phyloP scores from a whole-genome alignment of 2,888 invertebrate genomes.

The Himalopsyche tibetana region DNA sequence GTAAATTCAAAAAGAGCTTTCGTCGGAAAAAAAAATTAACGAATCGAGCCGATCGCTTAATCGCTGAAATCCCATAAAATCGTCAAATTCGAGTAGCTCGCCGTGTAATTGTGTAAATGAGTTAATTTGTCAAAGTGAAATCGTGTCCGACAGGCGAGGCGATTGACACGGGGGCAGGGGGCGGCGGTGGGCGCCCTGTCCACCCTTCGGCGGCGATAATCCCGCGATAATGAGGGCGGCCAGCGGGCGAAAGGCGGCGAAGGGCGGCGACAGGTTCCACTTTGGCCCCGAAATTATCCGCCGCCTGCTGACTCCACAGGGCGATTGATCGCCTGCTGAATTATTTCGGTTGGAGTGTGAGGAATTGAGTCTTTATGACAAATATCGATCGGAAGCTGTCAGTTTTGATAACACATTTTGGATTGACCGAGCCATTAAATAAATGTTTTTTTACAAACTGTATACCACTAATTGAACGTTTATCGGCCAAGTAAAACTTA shows the following conservation, averaged over 20 bases:
- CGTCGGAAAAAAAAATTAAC: constrained; percentile 8
- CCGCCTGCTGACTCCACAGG: constrained; percentile 25
- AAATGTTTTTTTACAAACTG: not conserved
- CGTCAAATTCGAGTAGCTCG: constrained; percentile 28
- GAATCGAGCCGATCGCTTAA: constrained; percentile 31
- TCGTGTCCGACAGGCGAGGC: constrained; percentile 43
- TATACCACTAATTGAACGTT: not conserved
- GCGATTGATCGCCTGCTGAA: constrained; percentile 8
- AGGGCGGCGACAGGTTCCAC: constrained; percentile 54
- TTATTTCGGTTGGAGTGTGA: constrained; percentile 3
- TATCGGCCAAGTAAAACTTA: not conserved
- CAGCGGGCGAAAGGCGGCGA: constrained; percentile 46
- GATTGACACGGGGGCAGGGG: constrained; percentile 43
- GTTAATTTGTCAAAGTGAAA: constrained; percentile 63
- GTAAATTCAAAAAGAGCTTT: not conserved
- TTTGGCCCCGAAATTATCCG: constrained; percentile 47
- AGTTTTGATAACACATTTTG: constrained; percentile 12
- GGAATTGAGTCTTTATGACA: constrained; percentile 30
- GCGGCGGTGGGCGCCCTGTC: constrained; percentile 13
- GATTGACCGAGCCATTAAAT: constrained; percentile 5
- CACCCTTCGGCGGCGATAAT: constrained; percentile 59
- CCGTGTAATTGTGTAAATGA: constrained; percentile 56
- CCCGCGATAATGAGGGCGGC: constrained; percentile 64
- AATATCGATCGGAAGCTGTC: constrained; percentile 34
- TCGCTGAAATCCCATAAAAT: constrained; percentile 29